Base-by-base conservation (phyloP, 2,888 invertebrate genomes). In the Clunio marinus region DNA sequence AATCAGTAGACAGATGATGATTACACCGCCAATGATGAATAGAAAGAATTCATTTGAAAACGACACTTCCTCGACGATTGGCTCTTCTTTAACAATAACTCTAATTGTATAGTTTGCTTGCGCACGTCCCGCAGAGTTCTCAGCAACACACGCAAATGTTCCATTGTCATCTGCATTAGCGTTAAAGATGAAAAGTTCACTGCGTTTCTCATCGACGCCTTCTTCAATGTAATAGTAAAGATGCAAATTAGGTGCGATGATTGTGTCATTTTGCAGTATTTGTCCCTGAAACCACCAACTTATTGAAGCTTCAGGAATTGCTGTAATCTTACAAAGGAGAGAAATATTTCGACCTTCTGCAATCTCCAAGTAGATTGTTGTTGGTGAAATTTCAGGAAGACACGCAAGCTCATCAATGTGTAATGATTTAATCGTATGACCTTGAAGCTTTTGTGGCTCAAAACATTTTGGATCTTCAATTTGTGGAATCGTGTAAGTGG, bases 251-350 rank as follows among this genome's bases (percentile, higher is more conserved):
- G 84, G 81, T 24, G 86, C 85, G 71, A 86, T 81, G 69, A 83
- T 82, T 46, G 88, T 85, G 75, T 89, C 89, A 79, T 89, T 91
- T 76, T 87, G 88, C 75, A 90, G 83, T 70, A 89, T 83, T 77
- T 88, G 86, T 51, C 91, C 91, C 76, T 91, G 89, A 79, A 90
- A 91, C 76, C 87, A 84, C 93, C 93, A 93, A 2, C 88, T 84
- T 60, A 92, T 85, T 75, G 85, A 86, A 7, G 92, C 91, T 77
- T 89, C 88, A 0, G 93, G 93, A 69, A 89, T 83, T 35, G 93
- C 90, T 70, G 87, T 86, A 28, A 93, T 89, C 75, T 88, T 83
- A 77, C 93, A 93, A 72, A 86, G 83, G 55, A 93, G 80, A 15
- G 91, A 90, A 62, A 92, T 85, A 76, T 93, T 93, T 72, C 87